These are phyloP conservation scores for Hyposoter dolosus DNA, from an alignment of 2,888 invertebrate genomes.

Conservation along the genomic window DNA sequence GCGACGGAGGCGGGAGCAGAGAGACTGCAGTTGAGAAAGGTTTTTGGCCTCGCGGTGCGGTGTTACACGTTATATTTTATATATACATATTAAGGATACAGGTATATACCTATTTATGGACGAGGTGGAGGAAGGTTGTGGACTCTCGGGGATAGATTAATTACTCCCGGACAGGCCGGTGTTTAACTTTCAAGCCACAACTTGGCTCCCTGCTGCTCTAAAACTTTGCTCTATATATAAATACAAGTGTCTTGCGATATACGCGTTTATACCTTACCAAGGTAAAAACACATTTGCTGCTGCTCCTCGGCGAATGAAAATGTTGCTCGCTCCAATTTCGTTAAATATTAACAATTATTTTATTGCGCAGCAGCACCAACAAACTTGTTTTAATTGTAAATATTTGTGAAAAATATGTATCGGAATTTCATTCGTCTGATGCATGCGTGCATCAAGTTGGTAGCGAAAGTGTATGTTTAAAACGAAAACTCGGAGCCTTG, in stretches of 20 bases:
- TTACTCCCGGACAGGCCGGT: conserved; percentile 71
- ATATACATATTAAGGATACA: background rate
- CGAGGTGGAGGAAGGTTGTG: conserved; percentile 37
- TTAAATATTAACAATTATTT: too few species aligned
- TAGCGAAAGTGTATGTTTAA: too few species aligned
- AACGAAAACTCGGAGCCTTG: too few species aligned
- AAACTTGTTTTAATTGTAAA: too few species aligned
- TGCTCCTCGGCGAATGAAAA: too few species aligned
- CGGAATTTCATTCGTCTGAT: too few species aligned
- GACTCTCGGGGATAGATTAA: conserved; percentile 71
- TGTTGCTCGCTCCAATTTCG: too few species aligned
- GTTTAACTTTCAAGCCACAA: conserved; percentile 71
- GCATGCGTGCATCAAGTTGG: too few species aligned
- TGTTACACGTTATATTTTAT: conserved; percentile 36
- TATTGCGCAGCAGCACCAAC: too few species aligned
- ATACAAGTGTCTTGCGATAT: conserved; percentile 8
- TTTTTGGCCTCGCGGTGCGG: conserved; percentile 23
- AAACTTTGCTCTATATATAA: conserved; percentile 34
- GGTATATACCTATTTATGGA: background rate
- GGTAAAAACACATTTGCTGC: background rate
- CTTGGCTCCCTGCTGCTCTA: conserved; percentile 47
- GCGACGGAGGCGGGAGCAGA: background rate
- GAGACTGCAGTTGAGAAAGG: conserved; percentile 1
- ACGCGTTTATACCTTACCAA: background rate
- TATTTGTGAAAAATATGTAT: too few species aligned